Percentiles rank a stretch among this genome's conserved stretches.
Conservation (phyloP, 2,113 vertebrate genomes). For the Rhineura floridana region DNA sequence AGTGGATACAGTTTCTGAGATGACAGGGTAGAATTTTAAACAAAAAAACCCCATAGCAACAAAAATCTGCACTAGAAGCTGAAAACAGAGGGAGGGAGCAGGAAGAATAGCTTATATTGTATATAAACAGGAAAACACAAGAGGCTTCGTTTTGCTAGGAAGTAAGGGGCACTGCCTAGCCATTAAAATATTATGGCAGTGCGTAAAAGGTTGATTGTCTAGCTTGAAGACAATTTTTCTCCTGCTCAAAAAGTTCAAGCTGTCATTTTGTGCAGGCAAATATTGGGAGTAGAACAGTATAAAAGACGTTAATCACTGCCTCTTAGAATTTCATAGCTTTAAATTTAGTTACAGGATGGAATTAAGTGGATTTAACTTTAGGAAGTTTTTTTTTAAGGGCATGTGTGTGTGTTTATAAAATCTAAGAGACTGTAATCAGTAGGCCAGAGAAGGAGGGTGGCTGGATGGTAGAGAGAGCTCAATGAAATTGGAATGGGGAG, state of each 20-base stretch:
- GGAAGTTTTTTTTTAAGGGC: constrained; percentile 5
- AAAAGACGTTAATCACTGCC: constrained; percentile 27
- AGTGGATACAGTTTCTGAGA: constrained; percentile 64
- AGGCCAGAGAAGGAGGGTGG: neutral
- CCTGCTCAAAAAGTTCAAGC: constrained; percentile 29
- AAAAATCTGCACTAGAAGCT: constrained; percentile 43
- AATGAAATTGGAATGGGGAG: neutral
- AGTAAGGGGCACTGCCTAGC: constrained; percentile 18
- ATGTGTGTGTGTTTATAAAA: neutral
- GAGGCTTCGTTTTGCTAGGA: neutral
- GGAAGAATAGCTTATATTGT: constrained; percentile 40
- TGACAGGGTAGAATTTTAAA: constrained; percentile 69
- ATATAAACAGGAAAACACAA: constrained; percentile 51
- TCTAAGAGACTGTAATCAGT: neutral
- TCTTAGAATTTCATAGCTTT: constrained; percentile 35
- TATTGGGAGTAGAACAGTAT: constrained; percentile 27
- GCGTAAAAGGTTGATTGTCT: constrained; percentile 44
- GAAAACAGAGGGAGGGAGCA: neutral
- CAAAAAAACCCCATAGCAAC: constrained; percentile 48
- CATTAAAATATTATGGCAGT: constrained; percentile 36
- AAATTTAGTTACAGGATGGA: constrained; percentile 14
- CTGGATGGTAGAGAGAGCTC: neutral
- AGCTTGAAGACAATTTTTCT: constrained; percentile 34
- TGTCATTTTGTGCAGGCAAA: constrained; percentile 40
- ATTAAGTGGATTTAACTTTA: constrained; percentile 26